These are phyloP conservation scores for Heterotis niloticus DNA, from an alignment of 2,113 vertebrate genomes.

Conservation along the genomic window DNA sequence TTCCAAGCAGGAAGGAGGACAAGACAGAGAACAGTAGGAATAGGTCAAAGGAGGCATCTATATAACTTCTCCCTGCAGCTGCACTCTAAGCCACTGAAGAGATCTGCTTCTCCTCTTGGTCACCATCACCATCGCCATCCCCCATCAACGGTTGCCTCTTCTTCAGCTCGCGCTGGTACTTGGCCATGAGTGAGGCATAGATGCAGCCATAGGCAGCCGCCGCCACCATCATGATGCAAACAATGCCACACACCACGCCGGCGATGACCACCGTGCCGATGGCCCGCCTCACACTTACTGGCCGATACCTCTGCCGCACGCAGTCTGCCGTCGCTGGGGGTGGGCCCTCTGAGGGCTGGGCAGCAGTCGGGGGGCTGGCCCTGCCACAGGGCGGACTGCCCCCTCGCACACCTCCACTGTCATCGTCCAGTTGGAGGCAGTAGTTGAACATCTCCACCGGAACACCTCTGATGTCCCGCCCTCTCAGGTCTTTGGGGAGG, in stretches of 20 bases:
- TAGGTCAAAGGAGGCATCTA: neutral
- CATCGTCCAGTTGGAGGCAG: slow-evolving; percentile 89
- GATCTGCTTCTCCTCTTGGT: slow-evolving; percentile 90
- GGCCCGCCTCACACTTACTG: slow-evolving; percentile 86
- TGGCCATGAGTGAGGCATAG: slow-evolving; percentile 97
- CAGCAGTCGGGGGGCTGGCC: slow-evolving; percentile 61
- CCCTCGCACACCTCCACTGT: slow-evolving; percentile 71
- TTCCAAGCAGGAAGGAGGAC: neutral
- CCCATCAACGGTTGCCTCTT: slow-evolving; percentile 95
- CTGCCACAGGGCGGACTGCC: slow-evolving; percentile 76
- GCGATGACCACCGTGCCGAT: slow-evolving; percentile 96
- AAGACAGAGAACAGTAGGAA: neutral
- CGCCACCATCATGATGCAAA: slow-evolving; percentile 99
- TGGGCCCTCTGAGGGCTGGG: slow-evolving; percentile 60
- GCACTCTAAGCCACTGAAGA: slow-evolving; percentile 85
- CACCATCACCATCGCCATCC: slow-evolving; percentile 82
- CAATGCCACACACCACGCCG: slow-evolving; percentile 90
- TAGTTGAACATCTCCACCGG: slow-evolving; percentile 99
- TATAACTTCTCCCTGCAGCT: slow-evolving; percentile 45
- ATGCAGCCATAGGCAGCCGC: slow-evolving; percentile 95
- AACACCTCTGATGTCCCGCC: slow-evolving; percentile 88
- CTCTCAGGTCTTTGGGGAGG: slow-evolving; percentile 92
- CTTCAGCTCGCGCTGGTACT: slow-evolving; percentile 95
- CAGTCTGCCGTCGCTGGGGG: slow-evolving; percentile 56
- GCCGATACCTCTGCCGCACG: slow-evolving; percentile 78